Base-by-base conservation (phyloP, 2,888 invertebrate genomes). In the Strigamia transsilvanica region DNA sequence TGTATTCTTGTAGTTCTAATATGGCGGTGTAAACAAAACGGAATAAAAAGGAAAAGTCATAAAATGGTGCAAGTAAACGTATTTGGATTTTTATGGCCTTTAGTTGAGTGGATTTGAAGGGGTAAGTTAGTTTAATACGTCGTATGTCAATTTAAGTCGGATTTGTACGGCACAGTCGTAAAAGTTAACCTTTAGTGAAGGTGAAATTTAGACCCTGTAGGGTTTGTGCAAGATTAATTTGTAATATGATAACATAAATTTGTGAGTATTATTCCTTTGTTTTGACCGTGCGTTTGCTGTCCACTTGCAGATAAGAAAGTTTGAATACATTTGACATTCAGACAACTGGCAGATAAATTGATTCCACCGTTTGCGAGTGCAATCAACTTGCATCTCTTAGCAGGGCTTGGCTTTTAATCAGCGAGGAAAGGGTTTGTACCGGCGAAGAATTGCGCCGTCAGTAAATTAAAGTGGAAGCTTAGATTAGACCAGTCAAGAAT, bases 401-500 rank as follows among this genome's bases (percentile, higher is more conserved):
- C 13, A 32, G 23, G 66, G 23, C 66, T 32, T 66, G 66, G 27
- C 66, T 66, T 66, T 66, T 66, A 66, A 66, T 66, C 66, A 66
- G 66, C 27, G 66, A 66, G 66, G 66, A 66, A 66, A 66, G 66
- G 66, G 66, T 66, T 66, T 23, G 66, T 66, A 27, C 66, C 66
- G 32, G 23, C 13, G 66, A 66, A 66, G 66, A 66, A 66, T 66
- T 66, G 66, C 66, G 66, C 32, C 66, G 66, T 66, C 66, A 66
- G 66, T 66, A 66, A 66, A 66, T 66, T 66, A 66, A 66, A 66
- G 66, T 66, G 27, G 66, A 66, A 66, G 15, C 66, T 23, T 66
- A 66, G 66, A 66, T 66, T 66, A 66, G 66, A 66, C 66, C 32
- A 66, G 66, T 66, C 66, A 66, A 66, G 66, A 66, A 66, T 66